Percentiles rank a stretch among this genome's conserved stretches.
These are phyloP conservation scores for Diglossa brunneiventris DNA, from an alignment of 2,113 vertebrate genomes.

Conservation along the genomic window DNA sequence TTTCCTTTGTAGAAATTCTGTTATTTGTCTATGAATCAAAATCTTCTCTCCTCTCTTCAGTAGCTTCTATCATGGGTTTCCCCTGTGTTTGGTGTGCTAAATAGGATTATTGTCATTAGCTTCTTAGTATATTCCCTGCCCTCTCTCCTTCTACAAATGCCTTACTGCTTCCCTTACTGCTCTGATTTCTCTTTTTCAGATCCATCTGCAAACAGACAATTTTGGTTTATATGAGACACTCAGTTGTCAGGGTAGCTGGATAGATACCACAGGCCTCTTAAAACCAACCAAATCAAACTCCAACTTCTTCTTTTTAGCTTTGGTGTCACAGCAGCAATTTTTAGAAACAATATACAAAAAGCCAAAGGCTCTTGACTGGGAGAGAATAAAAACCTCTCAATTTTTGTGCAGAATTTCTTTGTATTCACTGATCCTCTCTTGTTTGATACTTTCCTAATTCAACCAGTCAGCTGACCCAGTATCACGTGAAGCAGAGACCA, in stretches of 20 bases:
- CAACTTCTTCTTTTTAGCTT: background rate
- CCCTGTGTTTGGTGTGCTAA: constrained; percentile 5
- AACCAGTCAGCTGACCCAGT: background rate
- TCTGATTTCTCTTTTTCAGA: background rate
- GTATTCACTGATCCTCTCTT: background rate
- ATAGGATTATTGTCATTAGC: constrained; percentile 35
- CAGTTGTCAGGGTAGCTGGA: background rate
- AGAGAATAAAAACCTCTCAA: background rate
- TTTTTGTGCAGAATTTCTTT: background rate
- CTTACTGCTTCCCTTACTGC: background rate
- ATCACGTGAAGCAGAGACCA: background rate
- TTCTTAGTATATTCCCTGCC: background rate
- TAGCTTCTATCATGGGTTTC: background rate
- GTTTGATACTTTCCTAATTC: background rate
- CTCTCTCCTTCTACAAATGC: background rate
- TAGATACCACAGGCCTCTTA: background rate
- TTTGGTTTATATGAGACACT: background rate
- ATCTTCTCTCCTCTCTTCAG: background rate
- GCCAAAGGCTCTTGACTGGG: background rate
- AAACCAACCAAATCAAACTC: background rate
- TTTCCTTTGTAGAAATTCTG: background rate
- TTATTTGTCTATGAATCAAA: background rate
- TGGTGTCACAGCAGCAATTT: background rate
- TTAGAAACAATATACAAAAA: background rate
- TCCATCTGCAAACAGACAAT: background rate